Conservation (phyloP, 1,140 invertebrate genomes). For the Magallana gigas region DNA sequence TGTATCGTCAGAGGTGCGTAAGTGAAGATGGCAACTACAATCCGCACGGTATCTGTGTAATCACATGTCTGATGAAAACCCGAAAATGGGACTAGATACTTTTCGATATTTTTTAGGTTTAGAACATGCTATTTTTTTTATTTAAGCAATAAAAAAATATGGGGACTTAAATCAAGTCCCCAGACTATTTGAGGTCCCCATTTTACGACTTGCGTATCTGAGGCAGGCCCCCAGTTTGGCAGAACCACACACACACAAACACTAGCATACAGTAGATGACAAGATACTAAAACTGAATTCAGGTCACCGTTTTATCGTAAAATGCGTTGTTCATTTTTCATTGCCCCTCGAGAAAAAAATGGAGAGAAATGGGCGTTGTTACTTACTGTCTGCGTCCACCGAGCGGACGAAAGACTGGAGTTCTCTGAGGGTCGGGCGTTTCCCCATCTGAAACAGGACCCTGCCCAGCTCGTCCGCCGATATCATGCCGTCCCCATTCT, state of each 20-base stretch:
- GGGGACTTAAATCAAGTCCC: no score
- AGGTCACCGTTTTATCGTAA: no score
- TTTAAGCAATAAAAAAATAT: background rate
- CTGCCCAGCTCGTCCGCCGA: slow-evolving; percentile 73
- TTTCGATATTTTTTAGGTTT: background rate
- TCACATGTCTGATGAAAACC: background rate
- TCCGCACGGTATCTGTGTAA: background rate
- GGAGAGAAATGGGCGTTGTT: background rate
- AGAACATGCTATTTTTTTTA: background rate
- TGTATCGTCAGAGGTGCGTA: no score
- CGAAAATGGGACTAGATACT: background rate
- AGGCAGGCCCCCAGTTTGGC: background rate
- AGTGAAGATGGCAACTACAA: no score
- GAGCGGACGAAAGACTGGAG: slow-evolving; percentile 70
- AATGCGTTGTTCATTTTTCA: no score
- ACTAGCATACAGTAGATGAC: background rate
- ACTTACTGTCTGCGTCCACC: slow-evolving; percentile 74
- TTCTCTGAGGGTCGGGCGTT: slow-evolving; percentile 69
- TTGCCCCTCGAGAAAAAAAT: background rate
- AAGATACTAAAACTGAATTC: no score
- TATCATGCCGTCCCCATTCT: slow-evolving; percentile 94
- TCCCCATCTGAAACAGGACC: slow-evolving; percentile 72
- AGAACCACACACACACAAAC: background rate
- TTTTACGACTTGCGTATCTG: background rate
- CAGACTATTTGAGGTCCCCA: no score